Base-by-base conservation (phyloP, 2,797 vertebrate genomes). In the Enteromius afrohamiltoni region DNA sequence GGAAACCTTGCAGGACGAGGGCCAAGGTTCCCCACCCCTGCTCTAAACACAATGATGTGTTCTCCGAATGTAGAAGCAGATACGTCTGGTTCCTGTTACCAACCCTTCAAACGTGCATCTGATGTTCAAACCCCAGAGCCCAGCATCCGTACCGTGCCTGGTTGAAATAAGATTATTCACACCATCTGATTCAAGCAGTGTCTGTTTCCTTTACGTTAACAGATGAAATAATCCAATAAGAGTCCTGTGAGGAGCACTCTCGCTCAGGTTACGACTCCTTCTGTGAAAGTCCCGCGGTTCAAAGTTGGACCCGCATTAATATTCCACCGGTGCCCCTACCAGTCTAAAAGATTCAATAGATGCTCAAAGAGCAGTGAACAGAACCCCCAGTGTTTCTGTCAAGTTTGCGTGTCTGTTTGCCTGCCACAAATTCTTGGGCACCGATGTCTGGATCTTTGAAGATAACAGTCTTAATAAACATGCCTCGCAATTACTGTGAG, bases 381-480 rank as follows among this genome's bases (percentile, higher is more conserved):
- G 92, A 92, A 91, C 93, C 92, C 91, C 93, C 89, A 91, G 90
- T 92, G 92, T 92, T 92, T 89, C 91, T 92, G 92, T 93, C 91
- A 94, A 92, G 90, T 92, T 91, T 85, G 87, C 17, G 83, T 91
- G 89, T 93, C 91, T 91, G 91, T 77, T 80, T 65, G 85, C 83
- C 83, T 84, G 40, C 92, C 90, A 91, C 70, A 87, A 91, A 92
- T 88, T 91, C 93, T 94, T 86, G 80, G 85, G 89, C 92, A 91
- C 91, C 85, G 51, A 82, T 51, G 91, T 92, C 95, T 95, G 95
- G 94, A 95, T 95, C 93, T 94, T 94, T 95, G 94, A 94, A 94
- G 95, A 95, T 95, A 95, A 94, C 91, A 64, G 71, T 84, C 91
- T 92, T 94, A 95, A 95, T 94, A 95, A 94, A 94, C 94, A 95